Base-by-base conservation (phyloP, 37 sponge, comb jelly and placozoan genomes). In the Spongia lamella region DNA sequence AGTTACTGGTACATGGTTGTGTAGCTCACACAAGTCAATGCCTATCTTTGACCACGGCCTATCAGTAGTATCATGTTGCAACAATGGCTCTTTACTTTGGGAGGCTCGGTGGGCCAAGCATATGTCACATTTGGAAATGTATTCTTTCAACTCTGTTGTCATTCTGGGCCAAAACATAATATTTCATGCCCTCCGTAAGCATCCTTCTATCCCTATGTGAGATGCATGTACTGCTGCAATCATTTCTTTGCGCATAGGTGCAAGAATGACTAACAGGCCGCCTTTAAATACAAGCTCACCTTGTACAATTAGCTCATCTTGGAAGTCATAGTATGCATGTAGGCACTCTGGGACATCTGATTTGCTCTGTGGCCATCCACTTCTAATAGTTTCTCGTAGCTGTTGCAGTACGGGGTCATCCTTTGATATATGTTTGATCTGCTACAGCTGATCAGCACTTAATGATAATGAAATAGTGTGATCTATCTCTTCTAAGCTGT, bases 151-250 rank as follows among this genome's bases (percentile, higher is more conserved):
- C 13, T 81, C 56, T 2, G 73, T 21, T 3, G 56, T 20, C 82
- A 81, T 81, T 17, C 82, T 25, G 11, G 82, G 82, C 82, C 82
- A 72, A 56, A 54, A 81, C 63, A 79, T 40, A 2, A 70, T 43
- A 33, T 69, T 70, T 14, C 71, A 14, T 14, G 80, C 80, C 15
- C 72, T 24, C 56, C 63, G 32, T n/a, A 38, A 35, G 20, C 68
- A 68, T 16, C 79, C 60, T 57, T 79, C 69, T 17, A 66, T 68
- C 0, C 68, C 69, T 2, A 79, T 68, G 50, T 79, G 69, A 11
- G 62, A 29, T 13, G 50, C 34, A 70, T 79, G 80, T 15, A 35
- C 52, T 13, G 53, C 2, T 0, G 34, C 27, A 27, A 49, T 7
- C n/a, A 58, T 67, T 0, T 58, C 60, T 58, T 58, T 58, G 25